Percentiles rank a stretch among this genome's conserved stretches.
Conservation (phyloP, 2,797 vertebrate genomes). For the Sebastes reedi region DNA sequence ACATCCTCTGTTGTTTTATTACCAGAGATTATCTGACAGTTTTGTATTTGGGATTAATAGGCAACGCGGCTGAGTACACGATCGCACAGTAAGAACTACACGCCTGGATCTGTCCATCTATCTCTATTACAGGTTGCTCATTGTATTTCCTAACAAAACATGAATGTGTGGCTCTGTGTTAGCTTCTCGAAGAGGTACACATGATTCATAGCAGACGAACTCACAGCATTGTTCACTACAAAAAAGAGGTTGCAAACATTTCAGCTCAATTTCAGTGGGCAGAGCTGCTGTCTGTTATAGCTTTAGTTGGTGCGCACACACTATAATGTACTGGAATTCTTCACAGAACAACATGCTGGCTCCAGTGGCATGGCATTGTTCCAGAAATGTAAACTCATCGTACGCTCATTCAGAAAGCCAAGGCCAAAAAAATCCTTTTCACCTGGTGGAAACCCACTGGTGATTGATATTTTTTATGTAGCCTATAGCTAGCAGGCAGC, state of each 20-base stretch:
- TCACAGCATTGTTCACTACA: neutral
- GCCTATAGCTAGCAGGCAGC: neutral
- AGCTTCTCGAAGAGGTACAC: neutral
- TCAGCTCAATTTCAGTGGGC: neutral
- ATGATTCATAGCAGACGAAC: neutral
- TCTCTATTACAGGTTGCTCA: neutral
- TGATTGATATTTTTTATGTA: neutral
- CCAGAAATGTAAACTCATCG: neutral
- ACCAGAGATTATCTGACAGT: slow-evolving; percentile 55
- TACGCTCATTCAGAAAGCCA: neutral
- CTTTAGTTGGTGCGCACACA: neutral
- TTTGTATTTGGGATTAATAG: slow-evolving; percentile 51
- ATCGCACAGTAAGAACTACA: slow-evolving; percentile 7
- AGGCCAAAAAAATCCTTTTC: neutral
- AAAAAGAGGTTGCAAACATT: neutral
- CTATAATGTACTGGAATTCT: neutral
- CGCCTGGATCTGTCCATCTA: slow-evolving; percentile 15
- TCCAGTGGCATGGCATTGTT: neutral
- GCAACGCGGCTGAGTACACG: neutral
- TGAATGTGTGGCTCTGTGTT: neutral
- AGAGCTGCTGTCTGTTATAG: neutral
- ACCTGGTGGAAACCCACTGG: neutral
- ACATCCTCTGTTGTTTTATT: slow-evolving; percentile 52
- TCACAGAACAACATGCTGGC: neutral
- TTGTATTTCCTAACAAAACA: slow-evolving; percentile 1